Percentiles rank a stretch among this genome's conserved stretches.
Evolutionary conservation across 2,888 invertebrate species (phyloP).

Genomic region (Sussaba pulchella): DNA sequence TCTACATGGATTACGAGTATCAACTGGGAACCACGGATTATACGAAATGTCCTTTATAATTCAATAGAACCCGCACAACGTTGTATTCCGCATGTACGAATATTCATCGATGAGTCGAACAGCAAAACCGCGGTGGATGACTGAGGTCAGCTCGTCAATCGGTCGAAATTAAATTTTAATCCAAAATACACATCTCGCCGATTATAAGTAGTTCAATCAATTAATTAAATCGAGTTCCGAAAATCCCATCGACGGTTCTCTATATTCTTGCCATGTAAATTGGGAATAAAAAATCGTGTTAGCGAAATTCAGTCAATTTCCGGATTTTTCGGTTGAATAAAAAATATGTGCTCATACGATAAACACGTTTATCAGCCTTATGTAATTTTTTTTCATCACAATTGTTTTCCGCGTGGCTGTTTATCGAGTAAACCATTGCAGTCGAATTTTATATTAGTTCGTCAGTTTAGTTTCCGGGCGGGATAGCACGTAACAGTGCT

Average conservation of each 20-base stretch:
- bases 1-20: background rate
- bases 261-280: background rate
- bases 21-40: background rate
- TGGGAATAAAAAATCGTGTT: background rate
- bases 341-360: background rate
- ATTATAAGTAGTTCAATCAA: background rate
- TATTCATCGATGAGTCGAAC: conserved; percentile 33
- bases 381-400: conserved; percentile 14
- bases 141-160: background rate
- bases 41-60: conserved; percentile 9
- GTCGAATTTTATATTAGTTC: conserved; percentile 40
- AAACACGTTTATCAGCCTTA: background rate
- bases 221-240: conserved; percentile 9
- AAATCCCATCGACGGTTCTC: background rate
- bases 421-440: conserved; percentile 9
- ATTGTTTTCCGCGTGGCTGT: conserved; percentile 3
- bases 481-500: conserved; percentile 3
- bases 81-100: background rate
- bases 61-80: conserved; percentile 7
- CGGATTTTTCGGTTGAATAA: background rate
- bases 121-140: conserved; percentile 5
- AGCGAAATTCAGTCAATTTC: background rate
- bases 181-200: background rate
- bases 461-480: conserved; percentile 12
- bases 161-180: conserved; percentile 25